phyloP scores from a whole-genome alignment of 2,888 invertebrate species.

The Platerodrilus igneus region DNA sequence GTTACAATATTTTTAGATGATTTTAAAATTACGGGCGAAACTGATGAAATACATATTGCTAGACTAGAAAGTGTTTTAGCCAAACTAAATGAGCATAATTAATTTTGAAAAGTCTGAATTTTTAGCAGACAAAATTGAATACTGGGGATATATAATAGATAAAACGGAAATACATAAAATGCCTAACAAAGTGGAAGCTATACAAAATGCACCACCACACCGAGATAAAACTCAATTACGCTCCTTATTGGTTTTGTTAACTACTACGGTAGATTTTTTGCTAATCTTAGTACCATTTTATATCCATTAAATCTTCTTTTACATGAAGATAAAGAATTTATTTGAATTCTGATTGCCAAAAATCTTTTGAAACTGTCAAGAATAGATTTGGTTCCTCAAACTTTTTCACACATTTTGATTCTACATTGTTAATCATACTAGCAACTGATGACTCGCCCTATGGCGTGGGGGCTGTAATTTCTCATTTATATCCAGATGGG shows the following conservation, averaged over 20 bases:
- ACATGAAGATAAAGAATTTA: too few species aligned
- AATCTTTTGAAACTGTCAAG: too few species aligned
- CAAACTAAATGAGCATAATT: slow-evolving; percentile 2
- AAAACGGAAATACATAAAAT: slow-evolving; percentile 4
- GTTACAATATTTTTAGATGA: slow-evolving; percentile 7
- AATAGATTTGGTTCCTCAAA: too few species aligned
- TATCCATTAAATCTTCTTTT: slow-evolving; percentile 6
- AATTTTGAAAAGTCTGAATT: neutral
- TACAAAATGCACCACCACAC: slow-evolving; percentile 3
- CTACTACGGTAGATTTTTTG: slow-evolving; percentile 6
- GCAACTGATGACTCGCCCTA: too few species aligned
- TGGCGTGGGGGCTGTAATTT: neutral
- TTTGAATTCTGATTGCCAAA: too few species aligned
- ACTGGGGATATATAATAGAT: slow-evolving; percentile 6
- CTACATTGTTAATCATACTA: too few species aligned
- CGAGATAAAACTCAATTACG: slow-evolving; percentile 3
- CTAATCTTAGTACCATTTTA: slow-evolving; percentile 3
- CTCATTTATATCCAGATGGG: slow-evolving; percentile 6
- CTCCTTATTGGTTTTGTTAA: slow-evolving; percentile 5
- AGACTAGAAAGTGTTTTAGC: neutral
- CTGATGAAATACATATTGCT: neutral
- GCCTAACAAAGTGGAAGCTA: neutral
- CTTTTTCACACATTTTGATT: too few species aligned
- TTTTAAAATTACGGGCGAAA: neutral
- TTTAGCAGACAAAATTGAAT: slow-evolving; percentile 2